These are phyloP conservation scores for Escarpia spicata DNA, from an alignment of 2,888 invertebrate genomes.

Conservation along the genomic window DNA sequence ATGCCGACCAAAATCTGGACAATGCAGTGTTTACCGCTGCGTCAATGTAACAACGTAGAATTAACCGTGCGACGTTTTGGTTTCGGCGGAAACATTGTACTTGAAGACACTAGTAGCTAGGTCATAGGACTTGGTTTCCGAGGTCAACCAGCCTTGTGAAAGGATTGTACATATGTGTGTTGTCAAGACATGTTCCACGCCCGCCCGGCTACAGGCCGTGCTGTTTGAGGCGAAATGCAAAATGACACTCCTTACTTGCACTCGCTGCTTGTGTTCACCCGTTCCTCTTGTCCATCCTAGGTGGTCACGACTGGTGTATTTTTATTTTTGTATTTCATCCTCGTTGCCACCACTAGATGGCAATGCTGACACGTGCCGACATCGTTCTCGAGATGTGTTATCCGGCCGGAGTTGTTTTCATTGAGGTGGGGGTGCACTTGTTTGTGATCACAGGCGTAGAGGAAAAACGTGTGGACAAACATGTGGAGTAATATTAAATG, in stretches of 20 bases:
- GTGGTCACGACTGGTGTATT: constrained; percentile 12
- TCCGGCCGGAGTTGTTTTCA: background rate
- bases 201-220: background rate
- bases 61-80: background rate
- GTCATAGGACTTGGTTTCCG: background rate
- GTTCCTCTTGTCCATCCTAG: background rate
- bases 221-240: background rate
- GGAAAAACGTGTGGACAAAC: background rate
- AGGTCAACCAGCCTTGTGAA: background rate
- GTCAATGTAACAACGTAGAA: background rate
- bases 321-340: constrained; percentile 16
- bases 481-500: background rate
- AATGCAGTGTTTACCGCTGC: background rate
- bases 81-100: background rate
- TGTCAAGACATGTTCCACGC: background rate
- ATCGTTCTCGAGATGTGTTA: background rate
- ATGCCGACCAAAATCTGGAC: background rate
- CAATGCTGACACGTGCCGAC: background rate
- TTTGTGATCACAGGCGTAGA: background rate
- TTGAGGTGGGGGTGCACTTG: background rate
- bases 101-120: constrained; percentile 14
- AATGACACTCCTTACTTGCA: background rate
- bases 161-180: background rate
- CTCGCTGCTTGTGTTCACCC: background rate
- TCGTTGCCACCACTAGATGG: background rate